Evolutionary conservation across 2,888 invertebrate species (phyloP), one percentile per base, ranked within the genome.

Genomic region (Cremastinae sp.): DNA sequence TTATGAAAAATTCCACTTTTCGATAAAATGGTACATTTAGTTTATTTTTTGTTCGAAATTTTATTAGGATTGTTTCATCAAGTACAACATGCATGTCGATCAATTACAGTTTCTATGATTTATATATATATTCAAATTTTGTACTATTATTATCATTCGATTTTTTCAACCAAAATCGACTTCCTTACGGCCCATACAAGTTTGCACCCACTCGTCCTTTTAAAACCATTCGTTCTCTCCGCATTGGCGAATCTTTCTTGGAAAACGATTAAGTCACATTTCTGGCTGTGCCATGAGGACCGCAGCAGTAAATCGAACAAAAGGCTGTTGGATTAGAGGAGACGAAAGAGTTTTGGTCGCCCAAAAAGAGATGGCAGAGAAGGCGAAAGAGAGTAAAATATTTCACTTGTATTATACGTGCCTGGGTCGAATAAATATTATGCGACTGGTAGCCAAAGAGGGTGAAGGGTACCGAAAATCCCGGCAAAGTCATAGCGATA

Each of bases 231-330:
- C 61, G n/a, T 47, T 65, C 56, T 65, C 59, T 59, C 12, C 8
- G 45, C 71, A 59, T 18, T 56, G 35, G 69, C 43, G 55, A 65
- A 74, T 74, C 69, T 75, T 79, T 79, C 79, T 75, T 74, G 74
- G 79, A 79, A 79, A 75, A 71, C 79, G 78, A 79, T 79, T 79
- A 79, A 78, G 75, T 75, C 78, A 75, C 58, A 62, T 68, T 75
- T 71, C 64, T 64, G 28, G 41, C 69, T 45, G 62, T 56, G 62
- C 28, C 70, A 53, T 62, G 47, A 58, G 58, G 65, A 56, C 72
- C 12, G 35, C 41, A 61, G 12, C 59, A 43, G 20, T 45, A 47
- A 58, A 64, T 65, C 75, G 74, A 73, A 49, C 65, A 58, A 62
- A 75, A 71, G 45, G 55, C 64, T 28, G 68, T 37, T 56, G 71